Evolutionary conservation across 2,888 invertebrate genomes (phyloP).

Genomic region (Cistogaster globosa): DNA sequence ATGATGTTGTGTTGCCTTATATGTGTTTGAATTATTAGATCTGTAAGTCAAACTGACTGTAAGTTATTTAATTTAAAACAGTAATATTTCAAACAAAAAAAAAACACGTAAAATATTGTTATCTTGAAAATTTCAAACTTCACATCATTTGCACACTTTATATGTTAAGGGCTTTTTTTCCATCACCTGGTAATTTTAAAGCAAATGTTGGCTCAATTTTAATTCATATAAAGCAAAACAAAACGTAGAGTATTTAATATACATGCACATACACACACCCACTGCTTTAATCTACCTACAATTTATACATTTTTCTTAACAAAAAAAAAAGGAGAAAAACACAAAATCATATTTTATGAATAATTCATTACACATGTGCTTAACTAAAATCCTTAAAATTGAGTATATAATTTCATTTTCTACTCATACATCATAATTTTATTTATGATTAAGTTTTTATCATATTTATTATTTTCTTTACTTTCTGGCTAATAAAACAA

Average conservation of each 20-base stretch:
- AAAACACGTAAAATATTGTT: not conserved
- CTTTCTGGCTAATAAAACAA: conserved; percentile 43
- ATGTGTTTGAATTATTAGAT: not conserved
- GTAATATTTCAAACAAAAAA: conserved; percentile 46
- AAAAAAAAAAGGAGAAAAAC: conserved; percentile 5
- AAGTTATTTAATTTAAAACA: conserved; percentile 49
- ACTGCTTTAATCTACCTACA: not conserved
- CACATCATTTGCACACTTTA: not conserved
- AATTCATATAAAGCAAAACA: not conserved
- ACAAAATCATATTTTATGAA: conserved; percentile 60
- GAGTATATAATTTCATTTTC: conserved; percentile 61
- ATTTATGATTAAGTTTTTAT: conserved; percentile 63
- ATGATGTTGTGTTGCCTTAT: not conserved
- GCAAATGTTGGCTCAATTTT: not conserved
- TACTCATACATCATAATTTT: conserved; percentile 53
- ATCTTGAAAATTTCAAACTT: not conserved
- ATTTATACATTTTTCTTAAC: not conserved
- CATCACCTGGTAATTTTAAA: not conserved
- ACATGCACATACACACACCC: not conserved
- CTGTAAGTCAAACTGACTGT: conserved; percentile 32
- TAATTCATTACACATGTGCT: conserved; percentile 63
- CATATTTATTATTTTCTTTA: not conserved
- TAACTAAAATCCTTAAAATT: conserved; percentile 49
- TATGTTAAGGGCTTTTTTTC: not conserved
- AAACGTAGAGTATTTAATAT: not conserved